Base-by-base conservation (phyloP, 2,888 invertebrate genomes). In the Metalampra italica region DNA sequence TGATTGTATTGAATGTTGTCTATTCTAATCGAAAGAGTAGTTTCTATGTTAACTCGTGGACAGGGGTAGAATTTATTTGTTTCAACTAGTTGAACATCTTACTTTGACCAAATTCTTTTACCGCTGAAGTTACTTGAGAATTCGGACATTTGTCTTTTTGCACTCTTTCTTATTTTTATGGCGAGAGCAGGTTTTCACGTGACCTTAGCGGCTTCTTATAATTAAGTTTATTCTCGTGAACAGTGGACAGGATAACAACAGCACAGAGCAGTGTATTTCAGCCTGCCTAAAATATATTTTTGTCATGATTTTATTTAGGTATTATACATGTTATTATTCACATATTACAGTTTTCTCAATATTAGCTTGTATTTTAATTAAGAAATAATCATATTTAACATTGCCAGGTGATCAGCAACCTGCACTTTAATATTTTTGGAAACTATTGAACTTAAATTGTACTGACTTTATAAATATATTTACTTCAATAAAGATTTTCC, bases 391-490 rank as follows among this genome's bases (percentile, higher is more conserved):
- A 89, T 90, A 90, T 90, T 90, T 90, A 90, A 90, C 90, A 88
- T 90, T 89, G 89, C 86, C 88, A 87, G 88, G 89, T 88, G 88
- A 90, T 90, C 90, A 90, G 85, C 90, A 83, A 89, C 90, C 90
- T 90, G 90, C 90, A 87, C 90, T 90, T 90, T 90, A 90, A 90
- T 90, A 90, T 90, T 90, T 90, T 90, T 90, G 90, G 90, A 90
- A 90, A 90, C 90, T 90, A 90, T 90, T 90, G 90, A 90, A 90
- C 90, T 90, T 90, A 90, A 90, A 90, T 90, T 90, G 90, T 90
- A 90, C 90, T 90, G 90, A 90, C 90, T 90, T 90, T 90, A 90
- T 90, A 90, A 90, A 90, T 90, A 90, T 90, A 90, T 90, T 90
- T 90, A 90, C 90, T 90, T 90, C 90, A 90, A 90, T 90, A 90